Conservation (phyloP, 2,888 invertebrate species). For the Apotomis capreana region DNA sequence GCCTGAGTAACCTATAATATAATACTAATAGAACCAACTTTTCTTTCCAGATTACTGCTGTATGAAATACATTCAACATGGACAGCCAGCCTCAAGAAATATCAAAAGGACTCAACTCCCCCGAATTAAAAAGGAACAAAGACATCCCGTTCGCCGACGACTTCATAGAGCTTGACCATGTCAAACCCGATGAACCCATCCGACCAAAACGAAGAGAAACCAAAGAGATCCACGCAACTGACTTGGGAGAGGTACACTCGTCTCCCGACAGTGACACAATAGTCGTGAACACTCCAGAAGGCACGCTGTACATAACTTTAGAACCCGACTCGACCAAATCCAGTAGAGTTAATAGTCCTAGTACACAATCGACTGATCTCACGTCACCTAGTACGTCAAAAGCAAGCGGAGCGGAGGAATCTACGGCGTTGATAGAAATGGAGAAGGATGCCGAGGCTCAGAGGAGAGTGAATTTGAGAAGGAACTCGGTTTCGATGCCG, state of each 20-base stretch:
- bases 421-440: constrained; percentile 61
- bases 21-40: constrained; percentile 10
- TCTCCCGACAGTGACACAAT: constrained; percentile 75
- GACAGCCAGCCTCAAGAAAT: constrained; percentile 56
- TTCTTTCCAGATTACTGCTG: constrained; percentile 59
- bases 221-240: constrained; percentile 64
- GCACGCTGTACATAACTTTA: constrained; percentile 75
- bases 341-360: constrained; percentile 55
- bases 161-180: constrained; percentile 58
- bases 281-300: constrained; percentile 77
- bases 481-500: constrained; percentile 90
- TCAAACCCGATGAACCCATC: constrained; percentile 55
- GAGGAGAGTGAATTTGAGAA: constrained; percentile 74
- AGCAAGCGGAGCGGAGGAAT: constrained; percentile 62
- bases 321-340: constrained; percentile 66
- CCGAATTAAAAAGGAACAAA: constrained; percentile 58
- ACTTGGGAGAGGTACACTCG: constrained; percentile 68
- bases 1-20: neutral
- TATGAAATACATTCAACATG: constrained; percentile 67
- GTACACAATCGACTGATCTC: constrained; percentile 58
- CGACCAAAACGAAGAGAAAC: constrained; percentile 55
- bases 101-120: constrained; percentile 71
- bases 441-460: constrained; percentile 58
- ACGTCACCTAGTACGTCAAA: constrained; percentile 62
- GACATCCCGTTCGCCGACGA: constrained; percentile 70